Conservation (phyloP, 1,140 invertebrate species). For the Drosophila biarmipes region DNA sequence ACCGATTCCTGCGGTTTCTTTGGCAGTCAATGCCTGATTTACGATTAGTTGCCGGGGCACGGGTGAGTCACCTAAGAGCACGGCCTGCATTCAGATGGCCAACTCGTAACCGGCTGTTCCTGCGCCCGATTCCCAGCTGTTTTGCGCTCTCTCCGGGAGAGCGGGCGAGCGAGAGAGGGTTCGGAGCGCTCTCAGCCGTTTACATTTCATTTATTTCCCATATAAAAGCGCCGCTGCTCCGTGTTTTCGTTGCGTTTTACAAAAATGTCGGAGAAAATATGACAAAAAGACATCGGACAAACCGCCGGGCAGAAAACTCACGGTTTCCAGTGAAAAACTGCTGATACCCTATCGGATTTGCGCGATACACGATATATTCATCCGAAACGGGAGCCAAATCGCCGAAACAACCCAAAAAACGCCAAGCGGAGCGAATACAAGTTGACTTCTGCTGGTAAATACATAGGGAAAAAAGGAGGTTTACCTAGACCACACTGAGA, state of each 20-base stretch:
- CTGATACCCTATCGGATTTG: conserved; percentile 2
- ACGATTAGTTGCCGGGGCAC: background rate
- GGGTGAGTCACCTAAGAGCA: conserved; percentile 2
- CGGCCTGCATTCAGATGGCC: background rate
- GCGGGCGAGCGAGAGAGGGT: background rate
- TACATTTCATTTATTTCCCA: conserved; percentile 9
- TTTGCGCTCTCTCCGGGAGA: background rate
- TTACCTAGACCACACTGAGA: background rate
- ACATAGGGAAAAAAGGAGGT: background rate
- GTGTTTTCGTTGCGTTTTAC: conserved; percentile 13
- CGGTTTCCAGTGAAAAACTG: conserved; percentile 9
- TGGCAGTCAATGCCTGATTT: background rate
- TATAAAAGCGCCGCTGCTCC: conserved; percentile 16
- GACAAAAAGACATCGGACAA: conserved; percentile 11
- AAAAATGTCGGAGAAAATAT: conserved; percentile 14
- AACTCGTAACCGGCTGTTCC: conserved; percentile 10
- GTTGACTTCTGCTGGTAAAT: conserved; percentile 20
- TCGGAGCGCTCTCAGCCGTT: background rate
- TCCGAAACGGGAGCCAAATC: background rate
- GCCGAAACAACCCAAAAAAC: background rate
- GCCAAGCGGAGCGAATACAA: conserved; percentile 3
- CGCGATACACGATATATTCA: background rate
- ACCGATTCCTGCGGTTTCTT: background rate
- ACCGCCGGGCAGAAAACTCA: conserved; percentile 11
- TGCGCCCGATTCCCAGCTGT: conserved; percentile 6